These are phyloP conservation scores for Gorsachius goisagi DNA, from an alignment of 2,113 vertebrate species.

Conservation along the genomic window DNA sequence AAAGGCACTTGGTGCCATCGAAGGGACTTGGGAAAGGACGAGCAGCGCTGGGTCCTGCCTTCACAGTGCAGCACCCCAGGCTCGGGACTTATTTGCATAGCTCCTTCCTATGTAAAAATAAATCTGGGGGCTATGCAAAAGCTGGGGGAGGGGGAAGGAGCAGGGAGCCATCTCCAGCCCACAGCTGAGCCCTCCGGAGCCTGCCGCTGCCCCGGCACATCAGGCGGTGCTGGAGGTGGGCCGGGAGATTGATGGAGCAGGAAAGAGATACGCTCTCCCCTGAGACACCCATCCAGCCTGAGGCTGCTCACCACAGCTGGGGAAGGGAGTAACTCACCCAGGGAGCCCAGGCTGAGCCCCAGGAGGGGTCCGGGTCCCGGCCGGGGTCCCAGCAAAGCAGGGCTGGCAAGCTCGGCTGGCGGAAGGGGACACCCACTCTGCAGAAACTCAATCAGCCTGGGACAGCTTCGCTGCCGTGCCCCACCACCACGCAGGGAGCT, in stretches of 20 bases:
- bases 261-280: not conserved
- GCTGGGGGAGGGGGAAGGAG: not conserved
- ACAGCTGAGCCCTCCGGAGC: not conserved
- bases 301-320: not conserved
- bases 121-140: not conserved
- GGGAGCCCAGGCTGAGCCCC: not conserved
- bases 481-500: not conserved
- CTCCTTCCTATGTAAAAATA: not conserved
- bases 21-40: too few relatives aligned
- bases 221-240: not conserved
- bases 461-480: not conserved
- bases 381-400: not conserved
- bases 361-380: not conserved
- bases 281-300: not conserved
- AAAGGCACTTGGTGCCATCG: not conserved
- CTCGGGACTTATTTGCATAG: not conserved
- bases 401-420: not conserved
- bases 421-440: not conserved
- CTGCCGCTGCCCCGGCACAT: not conserved
- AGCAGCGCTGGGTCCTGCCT: not conserved
- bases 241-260: not conserved
- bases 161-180: not conserved
- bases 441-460: not conserved
- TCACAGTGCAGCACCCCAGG: not conserved
- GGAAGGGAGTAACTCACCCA: not conserved